Conservation (phyloP, 2,113 vertebrate genomes). For the Argyrosomus japonicus region DNA sequence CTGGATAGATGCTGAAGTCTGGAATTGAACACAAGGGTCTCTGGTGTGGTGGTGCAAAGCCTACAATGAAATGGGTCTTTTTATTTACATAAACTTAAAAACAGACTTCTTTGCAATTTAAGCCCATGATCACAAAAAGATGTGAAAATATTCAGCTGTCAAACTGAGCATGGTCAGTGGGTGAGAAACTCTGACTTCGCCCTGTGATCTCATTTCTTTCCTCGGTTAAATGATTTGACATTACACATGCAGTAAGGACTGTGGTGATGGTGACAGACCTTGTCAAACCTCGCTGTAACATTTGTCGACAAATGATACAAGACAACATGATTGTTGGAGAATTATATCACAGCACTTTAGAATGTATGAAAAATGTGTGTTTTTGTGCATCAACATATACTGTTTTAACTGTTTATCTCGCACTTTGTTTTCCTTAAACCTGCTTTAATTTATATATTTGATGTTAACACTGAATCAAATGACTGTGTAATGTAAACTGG, state of each 20-base stretch:
- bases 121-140: slow-evolving; percentile 9
- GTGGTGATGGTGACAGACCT: slow-evolving; percentile 9
- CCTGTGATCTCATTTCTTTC: background rate
- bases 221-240: slow-evolving; percentile 3
- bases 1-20: background rate
- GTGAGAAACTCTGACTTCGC: background rate
- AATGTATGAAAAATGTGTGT: slow-evolving; percentile 46
- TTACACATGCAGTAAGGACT: slow-evolving; percentile 3
- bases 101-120: background rate
- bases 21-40: background rate
- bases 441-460: slow-evolving; percentile 34
- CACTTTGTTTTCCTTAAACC: slow-evolving; percentile 27
- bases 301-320: slow-evolving; percentile 4
- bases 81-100: background rate
- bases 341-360: slow-evolving; percentile 46
- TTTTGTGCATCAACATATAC: slow-evolving; percentile 49
- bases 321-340: slow-evolving; percentile 55
- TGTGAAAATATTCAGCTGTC: slow-evolving; percentile 13
- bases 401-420: slow-evolving; percentile 33
- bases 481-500: slow-evolving; percentile 14
- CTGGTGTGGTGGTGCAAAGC: background rate
- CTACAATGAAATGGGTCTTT: background rate
- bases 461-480: slow-evolving; percentile 26
- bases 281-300: slow-evolving; percentile 27
- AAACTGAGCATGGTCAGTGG: background rate